These are phyloP conservation scores for Pluvialis apricaria DNA, from an alignment of 2,113 vertebrate species.

Conservation along the genomic window DNA sequence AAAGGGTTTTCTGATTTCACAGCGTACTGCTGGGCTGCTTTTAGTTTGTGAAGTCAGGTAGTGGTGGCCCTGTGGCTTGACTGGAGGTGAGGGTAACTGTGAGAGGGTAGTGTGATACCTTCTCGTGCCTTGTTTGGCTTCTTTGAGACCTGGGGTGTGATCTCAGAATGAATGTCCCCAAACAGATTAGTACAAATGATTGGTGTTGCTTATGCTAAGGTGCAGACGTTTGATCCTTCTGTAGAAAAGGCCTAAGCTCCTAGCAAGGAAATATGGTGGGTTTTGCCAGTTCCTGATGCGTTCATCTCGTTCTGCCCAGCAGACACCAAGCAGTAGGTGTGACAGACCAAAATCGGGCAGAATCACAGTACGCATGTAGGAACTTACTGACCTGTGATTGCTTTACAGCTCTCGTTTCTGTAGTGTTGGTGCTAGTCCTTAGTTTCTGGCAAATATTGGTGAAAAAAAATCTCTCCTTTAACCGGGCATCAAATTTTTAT, in stretches of 20 bases:
- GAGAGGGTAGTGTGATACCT: too few species aligned
- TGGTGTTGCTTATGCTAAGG: not conserved
- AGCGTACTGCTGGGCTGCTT: not conserved
- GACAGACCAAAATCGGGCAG: not conserved
- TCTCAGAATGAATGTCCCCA: not conserved
- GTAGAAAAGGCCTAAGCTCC: not conserved
- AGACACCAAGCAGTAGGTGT: not conserved
- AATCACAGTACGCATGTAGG: not conserved
- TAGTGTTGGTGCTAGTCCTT: not conserved
- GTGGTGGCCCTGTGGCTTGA: not conserved
- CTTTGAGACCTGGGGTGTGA: not conserved
- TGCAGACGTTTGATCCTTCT: not conserved
- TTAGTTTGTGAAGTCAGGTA: not conserved
- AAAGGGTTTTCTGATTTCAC: not conserved
- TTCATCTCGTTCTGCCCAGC: fast-evolving
- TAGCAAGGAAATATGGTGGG: not conserved
- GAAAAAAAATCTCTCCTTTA: not conserved
- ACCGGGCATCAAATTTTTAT: not conserved
- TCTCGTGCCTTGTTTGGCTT: not conserved
- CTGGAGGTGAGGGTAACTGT: not conserved
- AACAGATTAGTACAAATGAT: too few species aligned
- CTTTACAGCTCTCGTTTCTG: not conserved
- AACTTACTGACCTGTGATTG: not conserved
- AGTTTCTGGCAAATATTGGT: not conserved
- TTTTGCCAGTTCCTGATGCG: not conserved